These are phyloP conservation scores for Gasterosteus nipponicus DNA, from an alignment of 2,113 vertebrate species.

Conservation along the genomic window DNA sequence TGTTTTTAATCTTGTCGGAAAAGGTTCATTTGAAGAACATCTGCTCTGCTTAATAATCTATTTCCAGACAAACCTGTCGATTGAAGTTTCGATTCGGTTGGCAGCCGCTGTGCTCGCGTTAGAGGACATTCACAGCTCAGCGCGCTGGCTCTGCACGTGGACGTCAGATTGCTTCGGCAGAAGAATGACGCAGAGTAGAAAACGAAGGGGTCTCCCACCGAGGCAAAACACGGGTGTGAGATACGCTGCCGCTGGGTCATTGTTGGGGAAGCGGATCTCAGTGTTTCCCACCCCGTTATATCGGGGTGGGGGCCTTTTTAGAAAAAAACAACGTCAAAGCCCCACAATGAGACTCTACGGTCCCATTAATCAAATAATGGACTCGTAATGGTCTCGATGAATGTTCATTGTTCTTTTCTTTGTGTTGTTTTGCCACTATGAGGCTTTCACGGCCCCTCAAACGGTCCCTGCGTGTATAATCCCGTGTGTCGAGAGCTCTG, in stretches of 20 bases:
- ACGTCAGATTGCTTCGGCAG: slow-evolving; percentile 22
- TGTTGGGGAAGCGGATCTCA: no score
- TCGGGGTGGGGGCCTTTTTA: background rate
- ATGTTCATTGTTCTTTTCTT: background rate
- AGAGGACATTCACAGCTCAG: background rate
- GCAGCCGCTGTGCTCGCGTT: background rate
- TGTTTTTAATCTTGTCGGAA: background rate
- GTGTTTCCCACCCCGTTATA: no score
- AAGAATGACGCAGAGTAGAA: slow-evolving; percentile 8
- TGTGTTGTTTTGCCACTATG: background rate
- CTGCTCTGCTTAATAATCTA: background rate
- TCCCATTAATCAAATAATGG: background rate
- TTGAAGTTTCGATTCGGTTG: background rate
- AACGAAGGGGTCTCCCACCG: slow-evolving; percentile 27
- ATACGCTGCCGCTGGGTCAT: background rate
- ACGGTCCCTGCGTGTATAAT: background rate
- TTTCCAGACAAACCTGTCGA: background rate
- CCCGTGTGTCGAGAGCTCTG: background rate
- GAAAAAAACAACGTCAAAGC: no score
- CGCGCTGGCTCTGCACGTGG: slow-evolving; percentile 6
- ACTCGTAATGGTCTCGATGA: background rate
- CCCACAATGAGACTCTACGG: background rate
- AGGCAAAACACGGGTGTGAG: slow-evolving; percentile 28
- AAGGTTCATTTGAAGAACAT: slow-evolving; percentile 2
- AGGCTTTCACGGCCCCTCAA: background rate